A percentile compares a stretch with the other conserved stretches of the same genome.
phyloP scores from a whole-genome alignment of 1,140 invertebrate genomes.

The Aphidius ervi region DNA sequence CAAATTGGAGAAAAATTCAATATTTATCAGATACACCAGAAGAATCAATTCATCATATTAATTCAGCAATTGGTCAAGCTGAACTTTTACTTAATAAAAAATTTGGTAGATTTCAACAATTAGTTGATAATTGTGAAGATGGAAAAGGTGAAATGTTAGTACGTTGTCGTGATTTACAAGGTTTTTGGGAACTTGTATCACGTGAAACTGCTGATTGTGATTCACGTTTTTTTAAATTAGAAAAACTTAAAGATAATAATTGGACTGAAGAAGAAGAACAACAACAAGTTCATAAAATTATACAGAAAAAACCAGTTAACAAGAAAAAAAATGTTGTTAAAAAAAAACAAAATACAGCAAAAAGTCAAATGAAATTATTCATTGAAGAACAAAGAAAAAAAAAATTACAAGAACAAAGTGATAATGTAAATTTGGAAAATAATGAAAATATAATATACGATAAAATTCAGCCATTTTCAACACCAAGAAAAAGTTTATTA shows the following conservation, averaged over 20 bases:
- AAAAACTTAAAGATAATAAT: slow-evolving; percentile 47
- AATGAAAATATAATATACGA: slow-evolving; percentile 1
- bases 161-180: slow-evolving; percentile 63
- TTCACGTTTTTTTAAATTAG: slow-evolving; percentile 54
- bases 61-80: slow-evolving; percentile 65
- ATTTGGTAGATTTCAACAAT: slow-evolving; percentile 61
- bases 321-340: not conserved
- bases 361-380: slow-evolving; percentile 34
- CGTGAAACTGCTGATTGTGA: slow-evolving; percentile 62
- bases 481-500: not conserved
- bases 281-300: slow-evolving; percentile 22
- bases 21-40: slow-evolving; percentile 37
- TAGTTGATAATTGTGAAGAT: slow-evolving; percentile 63
- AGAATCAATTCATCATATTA: slow-evolving; percentile 58
- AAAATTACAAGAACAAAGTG: slow-evolving; percentile 19
- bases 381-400: slow-evolving; percentile 39
- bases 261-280: slow-evolving; percentile 51
- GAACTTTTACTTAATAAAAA: slow-evolving; percentile 64
- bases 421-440: slow-evolving; percentile 10
- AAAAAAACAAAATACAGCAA: slow-evolving; percentile 15
- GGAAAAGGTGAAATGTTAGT: slow-evolving; percentile 59
- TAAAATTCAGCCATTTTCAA: not conserved
- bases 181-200: slow-evolving; percentile 74
- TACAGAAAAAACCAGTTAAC: slow-evolving; percentile 1
- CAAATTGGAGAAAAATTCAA: slow-evolving; percentile 47